Evolutionary conservation across 2,113 vertebrate species (phyloP).

Genomic region (Australoheros scitulus): DNA sequence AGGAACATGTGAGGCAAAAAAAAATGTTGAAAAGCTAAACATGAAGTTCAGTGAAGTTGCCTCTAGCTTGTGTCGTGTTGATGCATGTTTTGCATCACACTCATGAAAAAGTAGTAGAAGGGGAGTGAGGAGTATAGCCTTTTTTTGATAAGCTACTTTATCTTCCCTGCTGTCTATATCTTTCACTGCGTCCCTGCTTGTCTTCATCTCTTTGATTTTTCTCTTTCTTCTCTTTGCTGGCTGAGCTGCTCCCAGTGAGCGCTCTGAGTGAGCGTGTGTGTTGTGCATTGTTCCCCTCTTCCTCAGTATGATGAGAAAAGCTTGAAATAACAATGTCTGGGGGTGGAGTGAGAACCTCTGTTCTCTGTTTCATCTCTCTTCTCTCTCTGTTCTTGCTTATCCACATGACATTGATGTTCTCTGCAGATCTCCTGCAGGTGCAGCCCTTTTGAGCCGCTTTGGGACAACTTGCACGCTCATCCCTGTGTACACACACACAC

Average conservation of each 20-base stretch:
- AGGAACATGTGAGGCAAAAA: background rate
- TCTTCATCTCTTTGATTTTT: constrained; percentile 63
- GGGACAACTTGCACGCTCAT: constrained; percentile 47
- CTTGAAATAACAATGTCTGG: constrained; percentile 72
- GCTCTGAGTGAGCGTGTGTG: constrained; percentile 45
- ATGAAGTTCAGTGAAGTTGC: constrained; percentile 17
- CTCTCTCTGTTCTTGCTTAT: constrained; percentile 51
- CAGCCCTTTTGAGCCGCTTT: constrained; percentile 32
- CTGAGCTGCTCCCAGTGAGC: constrained; percentile 51
- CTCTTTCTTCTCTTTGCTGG: constrained; percentile 56
- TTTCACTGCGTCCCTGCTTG: constrained; percentile 47
- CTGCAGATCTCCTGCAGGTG: constrained; percentile 68
- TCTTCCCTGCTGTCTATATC: constrained; percentile 53
- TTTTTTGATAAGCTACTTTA: constrained; percentile 50
- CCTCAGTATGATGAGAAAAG: constrained; percentile 69
- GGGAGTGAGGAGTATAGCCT: constrained; percentile 53
- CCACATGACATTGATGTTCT: constrained; percentile 66
- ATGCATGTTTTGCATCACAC: constrained; percentile 52
- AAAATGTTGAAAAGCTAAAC: constrained; percentile 25
- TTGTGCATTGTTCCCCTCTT: constrained; percentile 53
- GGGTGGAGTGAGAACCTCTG: constrained; percentile 57
- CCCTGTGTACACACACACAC: background rate
- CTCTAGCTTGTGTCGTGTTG: constrained; percentile 38
- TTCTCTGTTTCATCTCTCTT: constrained; percentile 67
- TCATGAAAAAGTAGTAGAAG: constrained; percentile 26